Percentiles rank a stretch among this genome's conserved stretches.
Conservation (phyloP, 2,113 vertebrate species). For the Cynoglossus semilaevis region DNA sequence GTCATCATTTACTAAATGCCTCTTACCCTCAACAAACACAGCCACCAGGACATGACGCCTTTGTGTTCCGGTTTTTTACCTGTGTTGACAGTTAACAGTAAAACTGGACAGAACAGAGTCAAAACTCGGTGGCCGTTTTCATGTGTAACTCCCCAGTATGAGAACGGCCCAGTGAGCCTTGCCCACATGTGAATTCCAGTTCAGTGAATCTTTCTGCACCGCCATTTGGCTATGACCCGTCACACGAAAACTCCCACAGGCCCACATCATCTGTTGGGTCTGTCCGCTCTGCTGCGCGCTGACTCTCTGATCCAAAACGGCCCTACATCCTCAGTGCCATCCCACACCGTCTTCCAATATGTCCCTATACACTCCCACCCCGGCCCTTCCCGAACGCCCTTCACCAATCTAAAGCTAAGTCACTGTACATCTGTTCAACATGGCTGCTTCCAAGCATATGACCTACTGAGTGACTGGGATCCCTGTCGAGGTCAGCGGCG, state of each 20-base stretch:
- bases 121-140: slow-evolving; percentile 2
- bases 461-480: slow-evolving; percentile 38
- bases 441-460: slow-evolving; percentile 57
- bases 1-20: too few relatives aligned
- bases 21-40: slow-evolving; percentile 14
- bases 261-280: slow-evolving; percentile 60
- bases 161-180: slow-evolving; percentile 28
- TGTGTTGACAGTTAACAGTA: neutral
- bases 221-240: slow-evolving; percentile 48
- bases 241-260: slow-evolving; percentile 47
- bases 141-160: slow-evolving; percentile 17
- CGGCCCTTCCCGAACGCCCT: slow-evolving; percentile 45
- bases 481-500: slow-evolving; percentile 34
- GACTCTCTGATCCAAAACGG: slow-evolving; percentile 38
- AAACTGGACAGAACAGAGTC: neutral
- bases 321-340: slow-evolving; percentile 13
- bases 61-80: neutral
- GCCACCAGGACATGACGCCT: neutral
- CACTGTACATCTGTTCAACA: slow-evolving; percentile 74
- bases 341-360: neutral
- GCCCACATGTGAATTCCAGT: slow-evolving; percentile 58
- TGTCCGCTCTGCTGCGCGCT: slow-evolving; percentile 47
- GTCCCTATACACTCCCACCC: slow-evolving; percentile 28
- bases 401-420: slow-evolving; percentile 65
- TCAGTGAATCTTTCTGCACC: slow-evolving; percentile 53